Percentiles rank a stretch among this genome's conserved stretches.
Evolutionary conservation across 2,888 invertebrate genomes (phyloP).

Genomic region (Liopterus haemorrhoidalis): DNA sequence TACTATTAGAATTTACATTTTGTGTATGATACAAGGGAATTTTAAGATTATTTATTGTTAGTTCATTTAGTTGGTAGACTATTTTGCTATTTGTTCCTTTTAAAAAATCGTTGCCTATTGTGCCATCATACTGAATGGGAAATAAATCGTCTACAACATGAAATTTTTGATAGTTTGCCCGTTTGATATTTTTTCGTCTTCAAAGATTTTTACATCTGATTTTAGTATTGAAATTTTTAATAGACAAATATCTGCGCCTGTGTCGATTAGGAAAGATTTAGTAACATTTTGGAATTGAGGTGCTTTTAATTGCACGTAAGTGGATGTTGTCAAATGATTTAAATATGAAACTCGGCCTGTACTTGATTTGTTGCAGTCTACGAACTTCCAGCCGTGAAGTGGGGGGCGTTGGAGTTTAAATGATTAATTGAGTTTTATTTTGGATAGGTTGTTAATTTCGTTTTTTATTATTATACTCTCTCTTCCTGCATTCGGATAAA

Average conservation of each 20-base stretch:
- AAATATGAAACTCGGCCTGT: slow-evolving; percentile 16
- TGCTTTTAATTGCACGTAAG: slow-evolving; percentile 10
- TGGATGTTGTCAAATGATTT: slow-evolving; percentile 11
- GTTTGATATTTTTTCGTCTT: slow-evolving; percentile 6
- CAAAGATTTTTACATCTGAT: not conserved
- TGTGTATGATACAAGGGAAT: no score
- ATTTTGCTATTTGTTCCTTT: no score
- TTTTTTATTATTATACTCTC: slow-evolving; percentile 28
- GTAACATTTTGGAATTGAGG: slow-evolving; percentile 7
- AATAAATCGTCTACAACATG: slow-evolving; percentile 19
- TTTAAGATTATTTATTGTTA: no score
- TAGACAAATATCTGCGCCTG: slow-evolving; percentile 19
- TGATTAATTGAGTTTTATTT: not conserved
- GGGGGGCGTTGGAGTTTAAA: slow-evolving; percentile 13
- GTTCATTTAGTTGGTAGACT: no score
- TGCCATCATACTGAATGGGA: slow-evolving; percentile 6
- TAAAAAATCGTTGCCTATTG: slow-evolving; percentile 1
- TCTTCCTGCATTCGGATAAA: slow-evolving; percentile 24
- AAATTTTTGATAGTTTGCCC: slow-evolving; percentile 14
- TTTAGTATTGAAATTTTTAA: slow-evolving; percentile 19
- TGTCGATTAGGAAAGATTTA: slow-evolving; percentile 20
- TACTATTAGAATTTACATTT: no score
- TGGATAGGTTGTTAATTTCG: slow-evolving; percentile 10
- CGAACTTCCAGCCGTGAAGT: slow-evolving; percentile 1
- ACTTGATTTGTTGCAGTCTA: slow-evolving; percentile 10